A percentile compares a stretch with the other conserved stretches of the same genome.
phyloP scores from a whole-genome alignment of 2,113 vertebrate species.

The Salvelinus sp. region DNA sequence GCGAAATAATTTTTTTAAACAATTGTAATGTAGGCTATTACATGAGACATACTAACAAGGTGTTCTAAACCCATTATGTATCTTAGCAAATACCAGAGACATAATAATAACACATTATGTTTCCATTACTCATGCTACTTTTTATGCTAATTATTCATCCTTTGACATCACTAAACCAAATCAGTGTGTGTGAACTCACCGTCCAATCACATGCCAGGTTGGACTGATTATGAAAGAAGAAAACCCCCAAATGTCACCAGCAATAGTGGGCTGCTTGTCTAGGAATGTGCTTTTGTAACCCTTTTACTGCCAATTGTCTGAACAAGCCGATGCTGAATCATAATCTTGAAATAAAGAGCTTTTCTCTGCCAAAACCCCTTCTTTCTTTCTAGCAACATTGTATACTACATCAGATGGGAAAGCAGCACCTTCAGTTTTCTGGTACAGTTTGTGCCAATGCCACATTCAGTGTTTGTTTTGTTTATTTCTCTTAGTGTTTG shows the following conservation, averaged over 20 bases:
- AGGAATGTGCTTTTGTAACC: conserved; percentile 9
- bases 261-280: conserved; percentile 67
- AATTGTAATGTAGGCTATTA: too few species aligned
- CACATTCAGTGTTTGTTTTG: background rate
- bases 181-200: too few species aligned
- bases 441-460: background rate
- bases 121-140: too few species aligned
- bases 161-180: too few species aligned
- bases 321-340: conserved; percentile 38
- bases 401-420: background rate
- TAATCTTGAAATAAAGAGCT: conserved; percentile 56
- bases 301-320: conserved; percentile 17
- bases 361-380: background rate
- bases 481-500: conserved; percentile 7
- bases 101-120: too few species aligned
- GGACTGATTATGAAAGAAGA: conserved; percentile 45
- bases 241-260: conserved; percentile 16
- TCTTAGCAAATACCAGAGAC: too few species aligned
- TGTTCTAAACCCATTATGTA: too few species aligned
- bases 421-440: background rate
- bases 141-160: too few species aligned
- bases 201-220: conserved; percentile 48
- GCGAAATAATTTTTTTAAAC: too few species aligned
- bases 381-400: background rate
- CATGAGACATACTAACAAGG: too few species aligned